These are phyloP conservation scores for Percopsis omiscomaycus DNA, from an alignment of 2,797 vertebrate species.

Conservation along the genomic window DNA sequence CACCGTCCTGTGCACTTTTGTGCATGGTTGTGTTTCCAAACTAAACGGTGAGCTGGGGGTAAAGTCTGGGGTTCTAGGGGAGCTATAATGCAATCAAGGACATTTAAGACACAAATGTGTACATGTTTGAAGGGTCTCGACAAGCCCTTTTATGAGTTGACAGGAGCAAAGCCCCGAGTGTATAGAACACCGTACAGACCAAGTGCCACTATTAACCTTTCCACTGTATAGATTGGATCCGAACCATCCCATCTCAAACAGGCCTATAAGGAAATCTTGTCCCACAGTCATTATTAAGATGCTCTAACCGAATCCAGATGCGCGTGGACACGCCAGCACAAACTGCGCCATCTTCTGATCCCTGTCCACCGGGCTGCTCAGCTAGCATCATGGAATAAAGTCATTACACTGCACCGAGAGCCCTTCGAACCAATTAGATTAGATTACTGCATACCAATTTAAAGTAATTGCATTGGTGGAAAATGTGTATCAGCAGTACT, in stretches of 20 bases:
- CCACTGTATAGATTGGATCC: background rate
- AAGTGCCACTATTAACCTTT: background rate
- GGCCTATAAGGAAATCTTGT: slow-evolving; percentile 2
- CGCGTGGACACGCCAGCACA: slow-evolving; percentile 28
- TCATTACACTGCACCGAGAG: slow-evolving; percentile 33
- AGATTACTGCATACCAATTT: slow-evolving; percentile 53
- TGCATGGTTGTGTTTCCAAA: too few relatives aligned
- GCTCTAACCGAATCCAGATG: slow-evolving; percentile 28
- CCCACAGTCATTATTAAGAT: slow-evolving; percentile 9
- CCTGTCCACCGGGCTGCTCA: slow-evolving; percentile 24
- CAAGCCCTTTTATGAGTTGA: background rate
- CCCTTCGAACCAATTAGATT: slow-evolving; percentile 36
- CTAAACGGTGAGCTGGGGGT: too few relatives aligned
- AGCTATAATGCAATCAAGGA: too few relatives aligned
- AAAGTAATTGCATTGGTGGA: slow-evolving; percentile 63
- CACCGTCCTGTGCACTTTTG: too few relatives aligned
- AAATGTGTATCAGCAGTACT: slow-evolving; percentile 61
- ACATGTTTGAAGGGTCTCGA: too few relatives aligned
- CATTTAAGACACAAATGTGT: too few relatives aligned
- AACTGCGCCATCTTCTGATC: slow-evolving; percentile 26
- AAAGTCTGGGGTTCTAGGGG: too few relatives aligned
- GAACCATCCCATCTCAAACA: slow-evolving; percentile 3
- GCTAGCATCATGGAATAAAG: slow-evolving; percentile 44
- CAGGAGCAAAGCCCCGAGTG: background rate
- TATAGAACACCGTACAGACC: background rate